Evolutionary conservation across 2,113 vertebrate genomes (phyloP), one percentile per base, ranked within the genome.

Genomic region (Sardina pilchardus): DNA sequence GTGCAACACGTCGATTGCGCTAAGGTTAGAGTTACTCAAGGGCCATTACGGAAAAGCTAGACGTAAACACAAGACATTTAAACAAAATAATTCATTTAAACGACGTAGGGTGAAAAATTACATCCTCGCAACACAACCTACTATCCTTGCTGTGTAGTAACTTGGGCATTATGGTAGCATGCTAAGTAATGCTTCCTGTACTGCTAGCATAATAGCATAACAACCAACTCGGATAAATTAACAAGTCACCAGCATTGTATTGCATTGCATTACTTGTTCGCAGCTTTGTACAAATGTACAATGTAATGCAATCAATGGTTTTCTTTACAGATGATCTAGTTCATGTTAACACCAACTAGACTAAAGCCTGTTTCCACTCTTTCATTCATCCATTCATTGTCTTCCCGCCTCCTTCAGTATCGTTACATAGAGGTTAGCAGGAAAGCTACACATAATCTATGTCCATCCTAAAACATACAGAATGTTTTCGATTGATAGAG

Each of bases 371-470:
- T 81, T 81, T 43, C 21, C 24, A 81, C n/a, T n/a, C n/a, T n/a
- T 78, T 24, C 45, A 44, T 89, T 85, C 91, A 92, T 93, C 93
- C 91, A 92, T 89, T 89, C 34, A 0, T 44, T n/a, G 21, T 42
- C 88, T 94, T 95, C 93, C 94, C 94, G 94, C 95, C 93, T 90
- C 86, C 34, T 19, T 30, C 12, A 5, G 16, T 19, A 9, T 78
- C 30, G 26, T 36, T 78, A 78, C 71, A 67, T 2, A 85, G 34
- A 3, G 63, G 36, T 43, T 83, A 84, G 78, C 56, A 39, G 19
- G 63, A 36, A 82, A 16, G 75, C 30, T 48, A 36, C 17, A 44
- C 43, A 5, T 16, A 44, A 96, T 96, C 95, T 85, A 87, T 47
- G 48, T 24, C 88, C 93, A 96, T 96, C 95, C 88, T 6, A 0